Evolutionary conservation across 2,888 invertebrate genomes (phyloP).

Genomic region (Hyposoter didymator): DNA sequence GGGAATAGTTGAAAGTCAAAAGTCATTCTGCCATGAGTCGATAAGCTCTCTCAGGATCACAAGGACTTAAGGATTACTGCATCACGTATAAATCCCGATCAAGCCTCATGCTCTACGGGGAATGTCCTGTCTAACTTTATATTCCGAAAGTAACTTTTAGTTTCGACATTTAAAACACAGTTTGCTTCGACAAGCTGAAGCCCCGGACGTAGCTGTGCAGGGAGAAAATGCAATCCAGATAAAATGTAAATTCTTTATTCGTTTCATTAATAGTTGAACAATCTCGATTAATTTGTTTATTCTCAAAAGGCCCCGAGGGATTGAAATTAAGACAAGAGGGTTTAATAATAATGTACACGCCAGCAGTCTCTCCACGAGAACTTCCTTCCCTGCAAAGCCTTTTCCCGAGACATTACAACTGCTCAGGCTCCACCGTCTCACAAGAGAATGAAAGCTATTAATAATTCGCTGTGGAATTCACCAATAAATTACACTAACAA

Average conservation of each 20-base stretch:
- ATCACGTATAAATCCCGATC: constrained; percentile 1
- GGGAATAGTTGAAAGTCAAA: constrained; percentile 45
- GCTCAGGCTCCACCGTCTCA: constrained; percentile 37
- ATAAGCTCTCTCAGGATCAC: constrained; percentile 29
- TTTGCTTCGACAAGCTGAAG: not conserved
- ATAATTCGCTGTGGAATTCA: constrained; percentile 77
- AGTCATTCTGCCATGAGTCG: constrained; percentile 33
- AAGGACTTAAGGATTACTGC: constrained; percentile 17
- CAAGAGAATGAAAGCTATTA: constrained; percentile 72
- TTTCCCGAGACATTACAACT: constrained; percentile 49
- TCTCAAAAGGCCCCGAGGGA: constrained; percentile 17
- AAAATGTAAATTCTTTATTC: constrained; percentile 11
- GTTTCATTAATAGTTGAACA: constrained; percentile 15
- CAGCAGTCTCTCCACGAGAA: constrained; percentile 38
- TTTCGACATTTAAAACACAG: not conserved
- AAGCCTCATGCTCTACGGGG: not conserved
- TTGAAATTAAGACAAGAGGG: constrained; percentile 36
- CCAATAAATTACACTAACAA: constrained; percentile 80
- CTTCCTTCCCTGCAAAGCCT: constrained; percentile 41
- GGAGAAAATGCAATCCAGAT: not conserved
- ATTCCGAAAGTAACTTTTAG: not conserved
- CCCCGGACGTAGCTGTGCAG: not conserved
- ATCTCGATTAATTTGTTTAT: constrained; percentile 34
- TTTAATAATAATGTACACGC: constrained; percentile 26
- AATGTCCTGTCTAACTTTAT: not conserved